Percentiles rank a stretch among this genome's conserved stretches.
These are phyloP conservation scores for Hypocryptadius cinnamomeus DNA, from an alignment of 2,113 vertebrate species.

Conservation along the genomic window DNA sequence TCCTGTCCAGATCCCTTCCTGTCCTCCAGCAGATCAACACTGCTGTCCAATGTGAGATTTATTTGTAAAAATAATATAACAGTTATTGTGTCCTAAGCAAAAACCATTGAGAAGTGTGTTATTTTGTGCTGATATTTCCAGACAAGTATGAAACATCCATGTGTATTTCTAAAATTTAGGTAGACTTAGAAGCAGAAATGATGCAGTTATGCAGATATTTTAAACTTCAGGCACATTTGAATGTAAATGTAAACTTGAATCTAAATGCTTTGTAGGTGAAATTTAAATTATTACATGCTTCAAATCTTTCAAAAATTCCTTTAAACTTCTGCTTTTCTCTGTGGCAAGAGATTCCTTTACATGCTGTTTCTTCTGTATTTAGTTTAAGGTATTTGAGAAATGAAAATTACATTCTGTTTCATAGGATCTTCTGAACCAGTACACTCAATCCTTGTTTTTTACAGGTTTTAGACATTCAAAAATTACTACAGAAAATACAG, in stretches of 20 bases:
- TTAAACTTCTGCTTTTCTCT: neutral
- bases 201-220: neutral
- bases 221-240: neutral
- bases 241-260: neutral
- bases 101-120: accelerated
- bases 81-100: neutral
- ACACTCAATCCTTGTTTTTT: neutral
- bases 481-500: neutral
- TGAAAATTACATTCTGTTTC: neutral
- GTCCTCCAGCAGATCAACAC: neutral
- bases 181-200: neutral
- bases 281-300: neutral
- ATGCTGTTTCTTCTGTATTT: neutral
- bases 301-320: neutral
- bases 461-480: neutral
- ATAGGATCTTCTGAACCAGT: neutral
- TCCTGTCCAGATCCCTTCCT: neutral
- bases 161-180: neutral
- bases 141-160: neutral
- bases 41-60: neutral
- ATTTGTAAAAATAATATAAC: neutral
- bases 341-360: neutral
- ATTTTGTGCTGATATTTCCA: neutral
- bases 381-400: neutral
- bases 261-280: neutral